These are phyloP conservation scores for Daktulosphaira vitifoliae DNA, from an alignment of 1,140 invertebrate genomes.

Conservation along the genomic window DNA sequence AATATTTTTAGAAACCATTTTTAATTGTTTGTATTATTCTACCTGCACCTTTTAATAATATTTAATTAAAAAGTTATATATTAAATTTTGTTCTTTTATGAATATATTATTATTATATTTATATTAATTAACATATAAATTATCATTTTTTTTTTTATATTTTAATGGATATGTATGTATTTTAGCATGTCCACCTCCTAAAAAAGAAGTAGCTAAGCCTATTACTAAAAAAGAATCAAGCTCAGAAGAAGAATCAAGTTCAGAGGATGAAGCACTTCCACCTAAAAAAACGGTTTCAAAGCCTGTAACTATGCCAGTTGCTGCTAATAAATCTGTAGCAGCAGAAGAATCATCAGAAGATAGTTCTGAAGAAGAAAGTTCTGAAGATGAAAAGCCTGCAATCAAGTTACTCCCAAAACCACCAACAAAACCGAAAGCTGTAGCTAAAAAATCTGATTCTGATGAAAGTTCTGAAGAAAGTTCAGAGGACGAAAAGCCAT, in stretches of 20 bases:
- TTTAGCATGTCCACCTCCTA: neutral
- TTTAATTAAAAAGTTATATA: too few relatives aligned
- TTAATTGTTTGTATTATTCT: too few relatives aligned
- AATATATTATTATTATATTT: too few relatives aligned
- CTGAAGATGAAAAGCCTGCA: neutral
- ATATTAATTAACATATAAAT: too few relatives aligned
- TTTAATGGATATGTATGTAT: too few relatives aligned
- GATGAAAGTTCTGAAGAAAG: slow-evolving; percentile 16
- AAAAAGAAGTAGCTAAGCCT: neutral
- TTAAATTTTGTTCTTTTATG: too few relatives aligned
- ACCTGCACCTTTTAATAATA: too few relatives aligned
- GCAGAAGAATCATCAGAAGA: slow-evolving; percentile 7
- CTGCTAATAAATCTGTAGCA: neutral
- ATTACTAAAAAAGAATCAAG: neutral
- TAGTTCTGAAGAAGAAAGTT: slow-evolving; percentile 16
- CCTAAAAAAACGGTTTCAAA: slow-evolving; percentile 9
- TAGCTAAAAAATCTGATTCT: neutral
- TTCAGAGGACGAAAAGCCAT: neutral
- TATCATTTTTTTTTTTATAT: too few relatives aligned
- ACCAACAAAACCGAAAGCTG: neutral
- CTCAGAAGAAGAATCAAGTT: slow-evolving; percentile 13
- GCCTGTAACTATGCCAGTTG: slow-evolving; percentile 8
- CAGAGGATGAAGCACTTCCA: slow-evolving; percentile 8
- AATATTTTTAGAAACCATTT: too few relatives aligned
- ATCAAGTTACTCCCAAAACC: too few relatives aligned